Evolutionary conservation across 2,113 vertebrate species (phyloP), one percentile per base, ranked within the genome.

Genomic region (Penelope pileata): DNA sequence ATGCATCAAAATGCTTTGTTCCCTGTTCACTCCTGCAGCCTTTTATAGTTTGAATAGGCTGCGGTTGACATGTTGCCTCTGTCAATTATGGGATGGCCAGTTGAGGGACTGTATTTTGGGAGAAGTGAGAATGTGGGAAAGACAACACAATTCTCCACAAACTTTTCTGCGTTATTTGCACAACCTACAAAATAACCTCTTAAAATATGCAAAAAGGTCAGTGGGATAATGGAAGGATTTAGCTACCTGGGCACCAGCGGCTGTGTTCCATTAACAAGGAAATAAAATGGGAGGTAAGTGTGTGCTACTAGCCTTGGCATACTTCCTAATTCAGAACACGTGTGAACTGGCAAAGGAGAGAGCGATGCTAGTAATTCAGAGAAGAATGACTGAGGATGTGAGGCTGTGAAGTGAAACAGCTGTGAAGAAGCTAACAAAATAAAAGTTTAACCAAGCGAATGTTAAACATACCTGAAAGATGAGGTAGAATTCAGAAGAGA

Each of bases 141-240:
- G 69, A 59, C 22, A 43, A 4, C 40, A 47, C 22, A 21, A 23
- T 86, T 59, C 63, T 58, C 18, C 18, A 3, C 22, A 38, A 88
- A 34, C 77, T 64, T 22, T 56, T n/a, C 50, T 34, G 53, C 0
- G 0, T 73, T 56, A 30, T 26, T 82, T 70, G 43, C 23, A 63
- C 60, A 45, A 56, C 32, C 69, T 26, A 38, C 45, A 45, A 34
- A 88, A 58, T 17, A 56, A 51, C 45, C 34, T 84, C 69, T 56
- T 78, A 56, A 93, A 94, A 89, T 56, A 82, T n/a, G 29, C 67
- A 73, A 6, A 23, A 79, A 85, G 74, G 75, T 73, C 66, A 69
- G 29, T 2, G 58, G 47, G 82, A 17, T 79, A 73, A 76, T 26
- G 48, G 62, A 53, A 58, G n/a, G 43, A 14, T 69, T 91, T 73